Evolutionary conservation across 2,797 vertebrate species (phyloP), one percentile per base, ranked within the genome.

Genomic region (Crypturellus tataupa): DNA sequence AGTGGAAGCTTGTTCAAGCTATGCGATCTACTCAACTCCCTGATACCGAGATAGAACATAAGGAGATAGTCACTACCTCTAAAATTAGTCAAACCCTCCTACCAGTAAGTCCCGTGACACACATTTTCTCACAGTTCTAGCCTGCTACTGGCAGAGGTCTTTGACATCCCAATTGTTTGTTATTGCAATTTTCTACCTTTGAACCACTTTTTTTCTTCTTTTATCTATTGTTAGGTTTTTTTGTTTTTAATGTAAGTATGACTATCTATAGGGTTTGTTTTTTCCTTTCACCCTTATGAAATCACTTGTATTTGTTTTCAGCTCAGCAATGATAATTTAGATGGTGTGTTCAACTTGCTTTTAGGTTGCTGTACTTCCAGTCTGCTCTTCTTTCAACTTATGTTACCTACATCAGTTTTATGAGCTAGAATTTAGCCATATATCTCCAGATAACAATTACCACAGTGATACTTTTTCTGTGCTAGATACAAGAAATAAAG

Each of bases 361-460:
- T 40, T 58, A 72, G 4, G 1, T 55, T 70, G 12, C 12, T 62
- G 33, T 7, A 33, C 23, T 76, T 71, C 7, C 18, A 71, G 9
- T 64, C 4, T 42, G 9, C 60, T 21, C 0, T 62, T 80, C 44
- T 76, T 40, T 10, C 68, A 10, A 23, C 49, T 73, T 91, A 44
- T 49, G 6, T 65, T 78, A 71, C 68, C 7, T 47, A 42, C 35
- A 62, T n/a, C n/a, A 56, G 2, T 44, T 89, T 78, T 86, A 72
- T 79, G 62, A 84, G 29, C 13, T 84, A 68, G 58, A 47, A 72
- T 84, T 91, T 86, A 69, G 79, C 13, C 25, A 27, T 46, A 55
- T 42, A 4, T 59, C 31, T 79, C 44, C n/a, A 79, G 89, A 65
- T 44, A 58, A 84, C 53, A 13, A 58, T 79, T 76, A 55, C 2